Evolutionary conservation across 2,113 vertebrate species (phyloP).

Genomic region (Carollia perspicillata): DNA sequence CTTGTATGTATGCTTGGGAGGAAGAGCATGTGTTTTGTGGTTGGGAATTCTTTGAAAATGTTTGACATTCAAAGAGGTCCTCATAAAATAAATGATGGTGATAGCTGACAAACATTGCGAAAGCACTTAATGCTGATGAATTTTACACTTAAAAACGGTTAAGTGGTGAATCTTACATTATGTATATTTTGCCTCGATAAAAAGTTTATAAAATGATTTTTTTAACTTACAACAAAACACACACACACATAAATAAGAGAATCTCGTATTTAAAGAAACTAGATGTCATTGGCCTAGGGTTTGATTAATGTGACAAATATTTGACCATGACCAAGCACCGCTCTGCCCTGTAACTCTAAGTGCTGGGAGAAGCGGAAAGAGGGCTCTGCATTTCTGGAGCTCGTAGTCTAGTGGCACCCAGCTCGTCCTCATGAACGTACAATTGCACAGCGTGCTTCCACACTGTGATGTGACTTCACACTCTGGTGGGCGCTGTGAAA

Average conservation of each 20-base stretch:
- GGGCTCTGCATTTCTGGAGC: not conserved
- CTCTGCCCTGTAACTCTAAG: not conserved
- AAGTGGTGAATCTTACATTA: not conserved
- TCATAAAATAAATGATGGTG: not conserved
- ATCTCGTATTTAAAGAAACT: not conserved
- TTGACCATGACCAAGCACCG: not conserved
- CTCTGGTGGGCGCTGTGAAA: not conserved
- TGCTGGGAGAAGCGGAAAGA: not conserved
- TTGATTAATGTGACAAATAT: not conserved
- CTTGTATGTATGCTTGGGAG: not conserved
- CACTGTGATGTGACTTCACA: not conserved
- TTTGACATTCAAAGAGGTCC: not conserved
- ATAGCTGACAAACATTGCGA: not conserved
- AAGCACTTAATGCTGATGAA: not conserved
- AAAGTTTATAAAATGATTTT: not conserved
- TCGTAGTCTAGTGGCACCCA: no score
- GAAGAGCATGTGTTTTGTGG: not conserved
- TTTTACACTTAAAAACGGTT: not conserved
- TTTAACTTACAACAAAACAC: not conserved
- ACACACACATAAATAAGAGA: not conserved
- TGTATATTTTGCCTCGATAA: not conserved
- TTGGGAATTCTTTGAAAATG: not conserved
- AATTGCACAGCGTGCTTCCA: fast-evolving
- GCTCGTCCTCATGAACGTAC: not conserved
- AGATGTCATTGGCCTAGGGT: not conserved